Evolutionary conservation across 2,113 vertebrate species (phyloP).

Genomic region (Anser cygnoides): DNA sequence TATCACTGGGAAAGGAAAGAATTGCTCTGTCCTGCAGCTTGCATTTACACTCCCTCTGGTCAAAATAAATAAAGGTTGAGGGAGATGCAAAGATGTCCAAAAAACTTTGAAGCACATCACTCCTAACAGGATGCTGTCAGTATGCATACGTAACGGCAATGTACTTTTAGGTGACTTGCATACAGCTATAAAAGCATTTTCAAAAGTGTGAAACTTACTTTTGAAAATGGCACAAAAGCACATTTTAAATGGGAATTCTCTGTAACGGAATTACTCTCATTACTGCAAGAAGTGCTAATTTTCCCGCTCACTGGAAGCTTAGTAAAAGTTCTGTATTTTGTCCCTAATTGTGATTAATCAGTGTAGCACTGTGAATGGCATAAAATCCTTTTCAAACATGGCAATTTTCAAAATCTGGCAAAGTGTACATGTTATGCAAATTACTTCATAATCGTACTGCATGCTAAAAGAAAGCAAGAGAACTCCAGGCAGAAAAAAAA

Average conservation of each 20-base stretch:
- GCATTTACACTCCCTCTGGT: neutral
- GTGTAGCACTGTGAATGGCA: conserved; percentile 32
- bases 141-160: neutral
- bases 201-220: neutral
- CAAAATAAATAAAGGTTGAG: neutral
- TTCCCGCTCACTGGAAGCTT: conserved; percentile 71
- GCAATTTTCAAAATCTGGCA: conserved; percentile 75
- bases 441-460: conserved; percentile 54
- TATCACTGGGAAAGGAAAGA: neutral
- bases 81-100: neutral
- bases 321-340: conserved; percentile 67
- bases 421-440: conserved; percentile 66
- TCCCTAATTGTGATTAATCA: conserved; percentile 75
- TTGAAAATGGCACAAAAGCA: conserved; percentile 28
- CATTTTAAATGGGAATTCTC: conserved; percentile 66
- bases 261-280: conserved; percentile 71
- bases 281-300: conserved; percentile 72
- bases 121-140: neutral
- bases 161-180: neutral
- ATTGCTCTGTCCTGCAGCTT: neutral
- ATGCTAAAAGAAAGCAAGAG: conserved; percentile 57
- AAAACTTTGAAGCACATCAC: neutral
- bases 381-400: conserved; percentile 53
- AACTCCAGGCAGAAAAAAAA: neutral
- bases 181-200: neutral